These are phyloP conservation scores for Eublepharis macularius DNA, from an alignment of 2,113 vertebrate genomes.

Conservation along the genomic window DNA sequence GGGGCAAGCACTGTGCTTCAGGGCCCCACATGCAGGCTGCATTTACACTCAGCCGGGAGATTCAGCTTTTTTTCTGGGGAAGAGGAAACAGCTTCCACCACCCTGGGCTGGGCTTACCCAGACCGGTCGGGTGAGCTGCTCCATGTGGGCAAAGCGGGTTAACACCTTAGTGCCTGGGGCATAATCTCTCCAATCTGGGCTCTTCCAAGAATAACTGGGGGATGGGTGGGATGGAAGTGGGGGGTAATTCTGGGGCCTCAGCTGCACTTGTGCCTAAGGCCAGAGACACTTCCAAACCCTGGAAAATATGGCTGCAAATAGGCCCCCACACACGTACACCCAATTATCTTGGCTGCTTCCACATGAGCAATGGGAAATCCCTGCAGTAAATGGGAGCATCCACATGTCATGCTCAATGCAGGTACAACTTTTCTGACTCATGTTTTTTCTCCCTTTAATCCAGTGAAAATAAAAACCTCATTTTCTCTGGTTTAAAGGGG, in stretches of 20 bases:
- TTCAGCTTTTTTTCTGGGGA: background rate
- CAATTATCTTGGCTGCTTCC: no score
- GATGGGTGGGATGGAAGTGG: background rate
- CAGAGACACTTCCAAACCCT: background rate
- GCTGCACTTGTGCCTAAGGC: background rate
- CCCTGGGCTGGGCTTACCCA: conserved; percentile 2
- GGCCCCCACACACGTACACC: no score
- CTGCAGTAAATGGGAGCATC: no score
- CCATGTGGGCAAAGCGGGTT: conserved; percentile 10
- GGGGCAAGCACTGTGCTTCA: background rate
- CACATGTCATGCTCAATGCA: no score
- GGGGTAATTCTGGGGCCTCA: background rate
- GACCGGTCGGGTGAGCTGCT: conserved; percentile 19
- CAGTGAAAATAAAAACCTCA: no score
- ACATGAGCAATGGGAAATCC: no score
- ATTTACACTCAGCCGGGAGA: background rate
- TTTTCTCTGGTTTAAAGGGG: no score
- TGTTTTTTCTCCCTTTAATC: no score
- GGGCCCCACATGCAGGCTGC: background rate
- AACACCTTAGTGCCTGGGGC: conserved; percentile 19
- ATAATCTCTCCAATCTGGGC: background rate
- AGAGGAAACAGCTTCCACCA: background rate
- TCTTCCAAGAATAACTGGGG: background rate
- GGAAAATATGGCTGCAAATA: background rate
- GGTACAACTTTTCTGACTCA: no score